Evolutionary conservation across 2,113 vertebrate genomes (phyloP).

Genomic region (Phainopepla nitens): DNA sequence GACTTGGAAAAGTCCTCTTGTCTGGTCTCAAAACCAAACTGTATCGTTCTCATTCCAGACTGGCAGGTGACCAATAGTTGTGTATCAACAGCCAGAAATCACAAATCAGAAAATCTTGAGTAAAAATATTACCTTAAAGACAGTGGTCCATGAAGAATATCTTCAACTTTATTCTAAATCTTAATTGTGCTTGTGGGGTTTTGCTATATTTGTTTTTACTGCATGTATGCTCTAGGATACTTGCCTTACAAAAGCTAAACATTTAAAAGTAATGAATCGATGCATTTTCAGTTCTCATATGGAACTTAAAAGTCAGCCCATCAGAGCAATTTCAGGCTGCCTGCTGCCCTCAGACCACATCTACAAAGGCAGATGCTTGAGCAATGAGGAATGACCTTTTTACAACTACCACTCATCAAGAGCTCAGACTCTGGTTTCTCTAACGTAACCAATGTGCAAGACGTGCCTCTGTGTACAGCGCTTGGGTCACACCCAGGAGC

Average conservation of each 20-base stretch:
- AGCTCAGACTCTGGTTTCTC: not conserved
- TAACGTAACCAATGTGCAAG: fast-evolving
- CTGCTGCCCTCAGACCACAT: not conserved
- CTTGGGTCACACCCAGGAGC: not conserved
- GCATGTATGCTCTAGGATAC: not conserved
- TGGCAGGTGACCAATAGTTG: not conserved
- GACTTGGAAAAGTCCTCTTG: not conserved
- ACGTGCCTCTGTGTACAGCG: not conserved
- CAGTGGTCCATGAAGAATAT: not conserved
- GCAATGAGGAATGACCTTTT: not conserved
- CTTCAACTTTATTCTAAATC: not conserved
- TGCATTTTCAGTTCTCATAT: not conserved
- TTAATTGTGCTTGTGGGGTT: not conserved
- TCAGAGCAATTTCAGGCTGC: not conserved
- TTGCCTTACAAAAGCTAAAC: not conserved
- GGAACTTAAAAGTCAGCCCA: not conserved
- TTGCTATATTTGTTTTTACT: not conserved
- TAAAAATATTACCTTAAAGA: not conserved
- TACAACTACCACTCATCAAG: not conserved
- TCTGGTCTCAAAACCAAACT: not conserved
- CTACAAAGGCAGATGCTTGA: not conserved
- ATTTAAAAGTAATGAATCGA: not conserved
- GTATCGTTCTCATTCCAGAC: not conserved
- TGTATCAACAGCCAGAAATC: not conserved
- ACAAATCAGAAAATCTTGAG: not conserved